Conservation (phyloP, 2,888 invertebrate genomes). For the Tiphia femorata region DNA sequence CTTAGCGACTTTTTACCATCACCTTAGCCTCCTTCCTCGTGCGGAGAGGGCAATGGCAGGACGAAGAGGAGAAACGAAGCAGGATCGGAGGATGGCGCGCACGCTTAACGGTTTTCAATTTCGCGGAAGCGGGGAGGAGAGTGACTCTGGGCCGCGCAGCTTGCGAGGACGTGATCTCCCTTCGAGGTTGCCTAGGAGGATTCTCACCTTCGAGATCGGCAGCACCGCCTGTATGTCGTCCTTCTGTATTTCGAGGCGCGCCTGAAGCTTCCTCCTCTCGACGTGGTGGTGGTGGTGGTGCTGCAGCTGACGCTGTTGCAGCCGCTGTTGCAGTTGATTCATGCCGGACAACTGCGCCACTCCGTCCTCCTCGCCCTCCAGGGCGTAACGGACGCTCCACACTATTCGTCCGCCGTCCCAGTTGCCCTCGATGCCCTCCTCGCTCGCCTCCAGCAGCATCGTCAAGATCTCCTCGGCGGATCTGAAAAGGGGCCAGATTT, state of each 20-base stretch:
- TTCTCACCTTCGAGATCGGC: constrained; percentile 89
- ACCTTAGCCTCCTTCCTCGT: not conserved
- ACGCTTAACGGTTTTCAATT: not conserved
- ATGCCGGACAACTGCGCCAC: constrained; percentile 54
- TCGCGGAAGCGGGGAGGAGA: not conserved
- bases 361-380: constrained; percentile 72
- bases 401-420: constrained; percentile 88
- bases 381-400: constrained; percentile 85
- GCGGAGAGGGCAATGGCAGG: not conserved
- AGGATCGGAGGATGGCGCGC: too few species aligned
- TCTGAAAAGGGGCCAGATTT: too few species aligned
- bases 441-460: constrained; percentile 91
- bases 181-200: not conserved
- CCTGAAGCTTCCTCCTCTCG: constrained; percentile 77
- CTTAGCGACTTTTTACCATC: not conserved
- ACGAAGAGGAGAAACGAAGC: not conserved
- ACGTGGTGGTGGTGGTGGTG: constrained; percentile 60
- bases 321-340: constrained; percentile 53
- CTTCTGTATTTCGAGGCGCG: constrained; percentile 89
- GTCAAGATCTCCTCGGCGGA: constrained; percentile 87
- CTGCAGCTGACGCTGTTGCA: constrained; percentile 49
- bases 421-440: constrained; percentile 77
- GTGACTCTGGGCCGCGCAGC: too few species aligned
- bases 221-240: constrained; percentile 94
- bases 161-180: constrained; percentile 1